Evolutionary conservation across 1,140 invertebrate species (phyloP).

Genomic region (Caerostris extrusa): DNA sequence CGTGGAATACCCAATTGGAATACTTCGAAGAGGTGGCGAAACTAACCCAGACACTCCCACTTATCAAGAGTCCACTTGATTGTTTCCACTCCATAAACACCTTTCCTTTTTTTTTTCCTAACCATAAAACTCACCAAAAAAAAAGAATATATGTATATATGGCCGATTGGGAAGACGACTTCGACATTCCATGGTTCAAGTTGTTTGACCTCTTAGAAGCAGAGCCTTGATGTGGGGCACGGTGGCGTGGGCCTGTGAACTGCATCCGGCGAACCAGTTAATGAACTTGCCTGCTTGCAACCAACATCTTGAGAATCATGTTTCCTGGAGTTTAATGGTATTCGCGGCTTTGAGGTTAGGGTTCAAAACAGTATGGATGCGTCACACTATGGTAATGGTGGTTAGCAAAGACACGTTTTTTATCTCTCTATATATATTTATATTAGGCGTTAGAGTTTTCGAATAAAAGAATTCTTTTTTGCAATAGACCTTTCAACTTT

Average conservation of each 20-base stretch:
- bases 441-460: too few species aligned
- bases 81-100: neutral
- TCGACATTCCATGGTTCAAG: neutral
- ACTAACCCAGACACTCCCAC: neutral
- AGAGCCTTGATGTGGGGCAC: conserved; percentile 28
- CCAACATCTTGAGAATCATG: neutral
- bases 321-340: neutral
- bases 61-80: neutral
- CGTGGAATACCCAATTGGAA: neutral
- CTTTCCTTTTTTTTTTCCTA: neutral
- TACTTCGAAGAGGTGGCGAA: neutral
- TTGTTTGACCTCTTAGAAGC: conserved; percentile 31
- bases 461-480: too few species aligned
- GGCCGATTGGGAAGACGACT: neutral
- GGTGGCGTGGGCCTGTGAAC: conserved; percentile 53
- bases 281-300: neutral
- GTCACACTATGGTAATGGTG: neutral
- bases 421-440: neutral
- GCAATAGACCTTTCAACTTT: too few species aligned
- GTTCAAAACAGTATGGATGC: neutral
- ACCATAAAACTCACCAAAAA: neutral
- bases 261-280: conserved; percentile 38
- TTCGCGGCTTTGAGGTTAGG: neutral
- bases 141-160: neutral
- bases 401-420: neutral